Evolutionary conservation across 2,888 invertebrate species (phyloP), one percentile per base, ranked within the genome.

Genomic region (Cryptops parisi): DNA sequence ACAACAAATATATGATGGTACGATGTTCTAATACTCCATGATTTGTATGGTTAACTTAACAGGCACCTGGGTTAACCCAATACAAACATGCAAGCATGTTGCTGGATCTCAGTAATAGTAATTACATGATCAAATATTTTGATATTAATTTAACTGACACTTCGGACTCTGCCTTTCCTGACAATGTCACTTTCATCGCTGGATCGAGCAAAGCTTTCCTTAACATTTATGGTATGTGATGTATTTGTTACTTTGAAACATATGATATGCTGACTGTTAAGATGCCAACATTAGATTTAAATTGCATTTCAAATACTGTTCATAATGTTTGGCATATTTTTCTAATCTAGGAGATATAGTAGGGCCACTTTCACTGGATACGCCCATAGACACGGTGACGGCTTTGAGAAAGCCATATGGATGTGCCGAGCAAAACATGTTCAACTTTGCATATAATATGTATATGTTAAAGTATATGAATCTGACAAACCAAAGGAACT

Each of bases 91-190:
- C 94, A 60, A 86, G 94, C 0, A 79, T 90, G 46, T 75, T 96
- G 0, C 73, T 96, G 9, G 94, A 96, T 75, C 75, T 97, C 55
- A 91, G 90, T 58, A 91, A 84, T 70, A 79, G 88, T 38, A 89
- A 90, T 0, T 86, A 86, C 69, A 82, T 87, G 50, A 83, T 93
- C 72, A 91, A 93, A 63, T 91, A 93, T 68, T 82, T 96, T 80
- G 90, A 94, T 70, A 87, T 94, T 1, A 90, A 91, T 69, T 82
- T 96, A 4, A 91, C 93, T 0, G 93, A 96, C 70, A 84, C 84
- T 1, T 89, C 96, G 2, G 76, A 33, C 33, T n/a, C n/a, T n/a
- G n/a, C n/a, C n/a, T n/a, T n/a, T n/a, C n/a, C n/a, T n/a, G n/a
- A n/a, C n/a, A n/a, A n/a, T n/a, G n/a, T n/a, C n/a, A n/a, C n/a